phyloP scores from a whole-genome alignment of 2,888 invertebrate genomes.

The Danaus chrysippus region DNA sequence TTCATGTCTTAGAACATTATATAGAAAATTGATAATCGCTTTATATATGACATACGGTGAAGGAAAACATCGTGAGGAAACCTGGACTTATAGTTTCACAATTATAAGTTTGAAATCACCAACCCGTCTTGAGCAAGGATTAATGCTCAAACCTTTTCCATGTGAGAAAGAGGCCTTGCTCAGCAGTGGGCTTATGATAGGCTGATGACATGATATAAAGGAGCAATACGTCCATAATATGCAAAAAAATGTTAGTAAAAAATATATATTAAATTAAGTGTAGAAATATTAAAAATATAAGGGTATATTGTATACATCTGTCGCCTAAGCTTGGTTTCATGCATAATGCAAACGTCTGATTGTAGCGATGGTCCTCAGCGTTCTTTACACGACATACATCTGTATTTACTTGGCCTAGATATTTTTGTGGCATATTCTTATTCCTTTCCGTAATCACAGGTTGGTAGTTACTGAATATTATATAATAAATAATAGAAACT shows the following conservation, averaged over 20 bases:
- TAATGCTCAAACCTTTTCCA: too few relatives aligned
- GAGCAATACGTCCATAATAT: neutral
- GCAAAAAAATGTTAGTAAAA: neutral
- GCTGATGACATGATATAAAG: too few relatives aligned
- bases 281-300: constrained; percentile 36
- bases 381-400: constrained; percentile 63
- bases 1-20: neutral
- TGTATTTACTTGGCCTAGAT: constrained; percentile 48
- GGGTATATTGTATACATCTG: constrained; percentile 47
- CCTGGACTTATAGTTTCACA: too few relatives aligned
- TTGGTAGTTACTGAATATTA: constrained; percentile 13
- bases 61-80: too few relatives aligned
- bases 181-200: too few relatives aligned
- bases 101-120: too few relatives aligned
- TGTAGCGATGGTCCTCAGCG: constrained; percentile 55
- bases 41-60: neutral
- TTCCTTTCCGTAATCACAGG: constrained; percentile 23
- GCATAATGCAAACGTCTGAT: constrained; percentile 74
- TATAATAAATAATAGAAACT: neutral
- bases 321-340: constrained; percentile 65
- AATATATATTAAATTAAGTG: too few relatives aligned
- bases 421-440: constrained; percentile 32
- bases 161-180: too few relatives aligned
- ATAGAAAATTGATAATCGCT: neutral
- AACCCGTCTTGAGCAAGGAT: too few relatives aligned